Base-by-base conservation (phyloP, 2,797 vertebrate species). In the Betta splendens region DNA sequence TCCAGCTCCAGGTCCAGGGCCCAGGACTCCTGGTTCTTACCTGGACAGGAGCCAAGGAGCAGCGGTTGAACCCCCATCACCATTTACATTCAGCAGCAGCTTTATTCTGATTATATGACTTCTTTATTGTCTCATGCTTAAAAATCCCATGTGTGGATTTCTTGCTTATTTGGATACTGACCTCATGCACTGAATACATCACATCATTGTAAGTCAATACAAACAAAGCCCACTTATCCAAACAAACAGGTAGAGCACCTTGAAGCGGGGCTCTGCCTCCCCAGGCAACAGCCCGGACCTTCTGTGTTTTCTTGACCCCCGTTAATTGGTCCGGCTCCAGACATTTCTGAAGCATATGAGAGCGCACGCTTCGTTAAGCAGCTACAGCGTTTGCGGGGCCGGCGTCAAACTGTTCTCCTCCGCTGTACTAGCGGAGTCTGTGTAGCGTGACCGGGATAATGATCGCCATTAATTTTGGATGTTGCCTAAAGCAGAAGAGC, bases 1-100 rank as follows among this genome's bases (percentile, higher is more conserved):
- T 93, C 92, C 77, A 91, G 63, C 80, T 93, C 92, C 81, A 93
- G 64, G 56, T 93, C 92, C 81, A 92, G 59, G 13, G 92, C 92
- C 92, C 92, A 93, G 1, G 92, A 93, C 63, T 93, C 92, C 84
- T 88, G 90, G 75, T 93, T 93, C 61, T 84, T 92, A 69, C 92
- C 92, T 93, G 55, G 7, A 15, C 20, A 57, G 48, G 33, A 23
- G 23, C 15, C 31, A 10, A 39, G 35, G 1, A 9, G 8, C 18
- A 11, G 13, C 17, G 16, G 16, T 17, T 50, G 42, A 20, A 13
- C 17, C 44, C 17, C 35, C 17, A 15, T 35, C 16, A 17, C 35
- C 16, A 17, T 17, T 17, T 9, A 37, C 9, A 37, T 9, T 3
- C 16, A 12, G 12, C 7, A 3, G 10, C n/a, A n/a, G 16, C 2